Conservation (phyloP, 2,113 vertebrate species). For the Cyanistes caeruleus region DNA sequence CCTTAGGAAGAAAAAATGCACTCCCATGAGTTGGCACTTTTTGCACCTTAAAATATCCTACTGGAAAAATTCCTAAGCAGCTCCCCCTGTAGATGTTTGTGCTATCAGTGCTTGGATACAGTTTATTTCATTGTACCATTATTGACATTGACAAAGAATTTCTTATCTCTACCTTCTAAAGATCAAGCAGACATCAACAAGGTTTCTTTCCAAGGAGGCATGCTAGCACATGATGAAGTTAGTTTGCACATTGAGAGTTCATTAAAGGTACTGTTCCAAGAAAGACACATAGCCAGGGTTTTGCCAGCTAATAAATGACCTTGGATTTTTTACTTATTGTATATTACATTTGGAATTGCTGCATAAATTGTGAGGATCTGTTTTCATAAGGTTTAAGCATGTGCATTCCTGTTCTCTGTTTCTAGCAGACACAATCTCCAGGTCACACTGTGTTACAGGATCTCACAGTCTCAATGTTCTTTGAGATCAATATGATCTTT, state of each 20-base stretch:
- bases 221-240: neutral
- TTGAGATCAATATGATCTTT: neutral
- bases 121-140: neutral
- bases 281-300: neutral
- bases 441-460: neutral
- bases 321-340: neutral
- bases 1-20: rapidly evolving
- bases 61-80: neutral
- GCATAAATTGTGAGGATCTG: neutral
- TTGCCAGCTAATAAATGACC: neutral
- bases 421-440: neutral
- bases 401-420: neutral
- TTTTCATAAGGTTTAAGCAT: neutral
- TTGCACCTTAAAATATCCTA: neutral
- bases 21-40: neutral
- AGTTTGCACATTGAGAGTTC: neutral
- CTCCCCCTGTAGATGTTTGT: neutral
- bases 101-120: neutral
- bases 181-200: conserved; percentile 33
- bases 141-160: conserved; percentile 18
- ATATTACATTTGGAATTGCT: neutral
- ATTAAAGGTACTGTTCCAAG: conserved; percentile 8
- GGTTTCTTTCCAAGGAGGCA: neutral
- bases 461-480: neutral
- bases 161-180: conserved; percentile 52